Evolutionary conservation across 2,113 vertebrate species (phyloP).

Genomic region (Agapornis roseicollis): DNA sequence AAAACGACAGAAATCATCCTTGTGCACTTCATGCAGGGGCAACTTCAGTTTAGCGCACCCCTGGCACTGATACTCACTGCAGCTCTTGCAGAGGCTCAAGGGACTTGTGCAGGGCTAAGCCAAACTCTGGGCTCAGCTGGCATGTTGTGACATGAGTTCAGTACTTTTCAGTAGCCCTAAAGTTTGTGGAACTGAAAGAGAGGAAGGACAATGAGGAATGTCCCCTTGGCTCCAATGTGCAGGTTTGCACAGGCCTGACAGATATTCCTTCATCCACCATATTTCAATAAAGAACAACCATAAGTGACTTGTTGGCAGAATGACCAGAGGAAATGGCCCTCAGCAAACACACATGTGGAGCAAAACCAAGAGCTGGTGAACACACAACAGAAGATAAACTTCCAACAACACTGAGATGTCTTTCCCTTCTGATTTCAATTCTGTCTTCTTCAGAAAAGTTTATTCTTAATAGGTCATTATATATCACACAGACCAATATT

Average conservation of each 20-base stretch:
- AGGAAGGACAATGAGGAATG: not conserved
- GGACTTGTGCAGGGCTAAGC: fast-evolving
- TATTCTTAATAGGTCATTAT: not conserved
- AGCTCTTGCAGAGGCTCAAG: not conserved
- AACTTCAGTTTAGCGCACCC: not conserved
- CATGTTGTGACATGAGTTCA: not conserved
- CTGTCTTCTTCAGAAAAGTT: not conserved
- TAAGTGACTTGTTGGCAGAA: not conserved
- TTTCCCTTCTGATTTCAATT: not conserved
- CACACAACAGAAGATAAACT: not conserved
- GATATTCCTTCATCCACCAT: not conserved
- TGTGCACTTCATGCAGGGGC: not conserved
- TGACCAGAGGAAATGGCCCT: not conserved
- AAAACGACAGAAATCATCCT: not conserved
- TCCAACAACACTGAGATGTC: not conserved
- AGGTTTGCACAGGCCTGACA: not conserved
- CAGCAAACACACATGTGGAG: not conserved
- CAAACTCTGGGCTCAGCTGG: not conserved
- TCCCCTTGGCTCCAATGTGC: not conserved
- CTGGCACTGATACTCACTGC: not conserved
- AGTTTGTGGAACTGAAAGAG: not conserved
- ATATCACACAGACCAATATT: not conserved
- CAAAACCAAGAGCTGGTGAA: not conserved
- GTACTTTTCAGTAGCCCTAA: not conserved
- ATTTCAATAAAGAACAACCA: not conserved